These are phyloP conservation scores for Hyposmocoma kahamanoa DNA, from an alignment of 1,140 invertebrate genomes.

Conservation along the genomic window DNA sequence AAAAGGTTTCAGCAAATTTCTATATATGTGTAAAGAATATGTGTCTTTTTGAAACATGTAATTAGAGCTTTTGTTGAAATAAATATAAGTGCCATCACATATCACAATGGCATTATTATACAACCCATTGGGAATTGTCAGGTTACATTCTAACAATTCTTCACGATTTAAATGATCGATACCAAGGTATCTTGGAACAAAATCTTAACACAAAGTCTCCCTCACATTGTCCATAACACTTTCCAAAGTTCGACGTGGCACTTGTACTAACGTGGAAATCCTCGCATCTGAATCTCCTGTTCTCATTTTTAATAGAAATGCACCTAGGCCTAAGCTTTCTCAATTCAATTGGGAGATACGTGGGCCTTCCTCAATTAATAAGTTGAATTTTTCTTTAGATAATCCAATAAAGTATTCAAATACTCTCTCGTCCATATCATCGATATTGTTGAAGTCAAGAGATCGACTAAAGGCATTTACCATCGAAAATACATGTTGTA, in stretches of 20 bases:
- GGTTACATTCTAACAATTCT: neutral
- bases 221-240: too few species aligned
- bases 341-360: neutral
- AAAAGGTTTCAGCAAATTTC: conserved; percentile 3
- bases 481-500: conserved; percentile 7
- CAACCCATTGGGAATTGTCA: neutral
- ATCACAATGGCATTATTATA: conserved; percentile 3
- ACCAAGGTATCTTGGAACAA: neutral
- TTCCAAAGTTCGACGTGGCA: too few species aligned
- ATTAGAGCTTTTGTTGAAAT: conserved; percentile 4
- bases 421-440: neutral
- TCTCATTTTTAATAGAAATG: neutral
- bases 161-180: neutral
- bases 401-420: neutral
- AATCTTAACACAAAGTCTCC: neutral
- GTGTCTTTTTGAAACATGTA: conserved; percentile 4
- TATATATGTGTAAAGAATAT: conserved; percentile 4
- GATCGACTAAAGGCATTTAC: conserved; percentile 1
- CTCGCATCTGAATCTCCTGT: neutral
- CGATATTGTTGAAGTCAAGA: neutral
- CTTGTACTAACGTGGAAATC: neutral
- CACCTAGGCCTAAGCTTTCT: neutral
- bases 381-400: neutral
- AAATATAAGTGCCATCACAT: conserved; percentile 6
- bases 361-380: neutral